phyloP scores from a whole-genome alignment of 2,113 vertebrate species.

The Ellobius talpinus region DNA sequence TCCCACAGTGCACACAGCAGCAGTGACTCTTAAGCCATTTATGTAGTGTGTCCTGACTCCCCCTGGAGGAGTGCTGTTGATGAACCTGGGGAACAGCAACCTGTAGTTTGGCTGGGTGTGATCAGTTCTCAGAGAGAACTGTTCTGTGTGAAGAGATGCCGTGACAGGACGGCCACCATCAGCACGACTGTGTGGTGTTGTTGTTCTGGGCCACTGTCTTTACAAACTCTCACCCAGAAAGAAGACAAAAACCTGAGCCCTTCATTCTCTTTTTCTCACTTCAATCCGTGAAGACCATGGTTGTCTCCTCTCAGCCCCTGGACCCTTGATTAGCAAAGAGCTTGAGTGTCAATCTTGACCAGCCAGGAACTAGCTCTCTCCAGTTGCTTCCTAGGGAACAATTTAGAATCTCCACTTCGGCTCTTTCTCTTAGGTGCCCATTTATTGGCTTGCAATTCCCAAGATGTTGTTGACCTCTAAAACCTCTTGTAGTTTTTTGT shows the following conservation, averaged over 20 bases:
- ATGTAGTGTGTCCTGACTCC: not conserved
- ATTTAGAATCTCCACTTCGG: constrained; percentile 19
- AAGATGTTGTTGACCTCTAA: constrained; percentile 28
- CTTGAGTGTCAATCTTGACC: not conserved
- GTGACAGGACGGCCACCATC: not conserved
- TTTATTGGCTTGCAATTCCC: not conserved
- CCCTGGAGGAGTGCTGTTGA: no score
- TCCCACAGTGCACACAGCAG: not conserved
- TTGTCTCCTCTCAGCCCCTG: not conserved
- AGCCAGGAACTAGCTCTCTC: not conserved
- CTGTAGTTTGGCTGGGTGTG: not conserved
- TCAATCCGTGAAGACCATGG: not conserved
- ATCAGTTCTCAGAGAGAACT: not conserved
- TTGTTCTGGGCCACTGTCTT: not conserved
- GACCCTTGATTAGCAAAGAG: not conserved
- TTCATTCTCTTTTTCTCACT: not conserved
- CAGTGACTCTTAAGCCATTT: not conserved
- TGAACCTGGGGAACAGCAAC: not conserved
- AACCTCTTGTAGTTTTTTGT: not conserved
- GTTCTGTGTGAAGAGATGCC: not conserved
- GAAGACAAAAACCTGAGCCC: not conserved
- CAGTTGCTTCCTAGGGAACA: not conserved
- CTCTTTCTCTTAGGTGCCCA: not conserved
- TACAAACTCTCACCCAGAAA: constrained; percentile 26
- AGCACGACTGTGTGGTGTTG: not conserved